phyloP scores from a whole-genome alignment of 2,888 invertebrate genomes.

The Meghimatium bilineatum region DNA sequence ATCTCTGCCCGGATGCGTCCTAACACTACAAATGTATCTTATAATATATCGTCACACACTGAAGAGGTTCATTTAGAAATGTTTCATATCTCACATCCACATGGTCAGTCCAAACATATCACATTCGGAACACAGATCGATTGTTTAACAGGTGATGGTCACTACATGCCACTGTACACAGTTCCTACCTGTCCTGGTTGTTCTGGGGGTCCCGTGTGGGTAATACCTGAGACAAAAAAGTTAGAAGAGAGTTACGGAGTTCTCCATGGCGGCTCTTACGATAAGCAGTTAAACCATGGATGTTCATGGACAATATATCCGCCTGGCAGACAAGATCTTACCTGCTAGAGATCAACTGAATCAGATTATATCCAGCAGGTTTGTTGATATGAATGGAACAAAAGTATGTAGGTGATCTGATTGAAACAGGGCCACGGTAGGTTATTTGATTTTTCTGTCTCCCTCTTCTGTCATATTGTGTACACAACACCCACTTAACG shows the following conservation, averaged over 20 bases:
- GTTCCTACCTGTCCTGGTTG: conserved; percentile 25
- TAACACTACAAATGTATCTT: no score
- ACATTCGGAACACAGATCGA: background rate
- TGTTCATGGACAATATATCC: conserved; percentile 18
- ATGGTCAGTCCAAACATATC: conserved; percentile 25
- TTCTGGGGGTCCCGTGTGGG: conserved; percentile 29
- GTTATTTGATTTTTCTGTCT: no score
- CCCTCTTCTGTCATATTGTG: no score
- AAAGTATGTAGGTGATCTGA: no score
- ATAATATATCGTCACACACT: no score
- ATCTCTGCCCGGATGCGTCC: no score
- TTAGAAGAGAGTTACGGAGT: background rate
- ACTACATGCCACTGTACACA: conserved; percentile 2
- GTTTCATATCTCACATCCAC: conserved; percentile 28
- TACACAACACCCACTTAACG: no score
- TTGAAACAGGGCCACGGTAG: no score
- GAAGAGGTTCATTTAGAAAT: background rate
- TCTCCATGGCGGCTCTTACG: conserved; percentile 13
- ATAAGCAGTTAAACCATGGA: background rate
- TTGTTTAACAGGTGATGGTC: background rate
- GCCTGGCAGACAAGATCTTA: no score
- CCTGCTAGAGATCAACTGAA: no score
- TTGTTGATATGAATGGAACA: no score
- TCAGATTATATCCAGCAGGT: no score
- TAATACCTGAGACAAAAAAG: background rate